Evolutionary conservation across 2,888 invertebrate species (phyloP), one percentile per base, ranked within the genome.

Genomic region (Papilio protenor): DNA sequence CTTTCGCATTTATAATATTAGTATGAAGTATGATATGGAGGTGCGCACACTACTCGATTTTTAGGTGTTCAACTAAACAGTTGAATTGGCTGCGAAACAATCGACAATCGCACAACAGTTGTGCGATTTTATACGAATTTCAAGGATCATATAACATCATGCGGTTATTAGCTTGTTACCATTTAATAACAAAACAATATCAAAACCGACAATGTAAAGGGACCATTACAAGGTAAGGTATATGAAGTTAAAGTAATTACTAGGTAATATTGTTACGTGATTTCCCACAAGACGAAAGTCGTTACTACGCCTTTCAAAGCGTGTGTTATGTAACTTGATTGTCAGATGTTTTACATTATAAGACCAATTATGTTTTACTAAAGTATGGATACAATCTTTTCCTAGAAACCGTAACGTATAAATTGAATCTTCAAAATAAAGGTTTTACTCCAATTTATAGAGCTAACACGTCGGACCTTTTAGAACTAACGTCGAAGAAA

Each of bases 251-350:
- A 71, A 71, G 52, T 52, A 71, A 71, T 71, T 71, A 52, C 23
- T 27, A 33, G 18, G 33, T 27, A n/a, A 70, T 52, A 49, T 71
- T 52, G 69, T 66, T 55, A 66, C 75, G 33, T 66, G 75, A 75
- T 75, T 75, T 75, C 75, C 66, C 66, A 66, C 66, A 75, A 66
- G 75, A 66, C 40, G n/a, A 33, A n/a, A 52, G n/a, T 49, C 66
- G 33, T 64, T 64, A 27, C 27, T 27, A 40, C 66, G 66, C 33
- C 64, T 18, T 66, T 66, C 40, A 40, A n/a, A 66, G n/a, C 18
- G n/a, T 33, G 4, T 2, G 8, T 33, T 33, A 66, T 66, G n/a
- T 66, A 40, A 66, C n/a, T 8, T 66, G 33, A 64, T 64, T 64
- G 18, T 64, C 1, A 40, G 3, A 40, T n/a, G 16, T 40, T 40